These are phyloP conservation scores for Tyria jacobaeae DNA, from an alignment of 2,888 invertebrate species.

Conservation along the genomic window DNA sequence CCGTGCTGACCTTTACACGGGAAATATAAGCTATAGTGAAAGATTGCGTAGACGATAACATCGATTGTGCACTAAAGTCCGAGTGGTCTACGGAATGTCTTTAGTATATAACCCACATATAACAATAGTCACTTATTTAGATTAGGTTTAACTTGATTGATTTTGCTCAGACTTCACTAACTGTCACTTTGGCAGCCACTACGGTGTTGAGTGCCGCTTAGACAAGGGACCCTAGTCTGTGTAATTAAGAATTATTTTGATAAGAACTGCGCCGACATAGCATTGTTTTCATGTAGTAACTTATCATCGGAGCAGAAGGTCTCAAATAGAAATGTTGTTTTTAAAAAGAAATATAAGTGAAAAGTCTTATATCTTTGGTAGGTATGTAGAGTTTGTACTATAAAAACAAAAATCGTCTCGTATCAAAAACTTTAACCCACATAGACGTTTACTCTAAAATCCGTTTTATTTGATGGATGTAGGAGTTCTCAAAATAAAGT, in stretches of 20 bases:
- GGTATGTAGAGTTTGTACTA: too few species aligned
- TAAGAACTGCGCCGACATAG: not conserved
- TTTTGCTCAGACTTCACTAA: not conserved
- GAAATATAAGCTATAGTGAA: conserved; percentile 34
- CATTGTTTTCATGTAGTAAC: not conserved
- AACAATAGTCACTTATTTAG: not conserved
- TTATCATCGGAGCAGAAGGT: not conserved
- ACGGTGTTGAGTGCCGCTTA: not conserved
- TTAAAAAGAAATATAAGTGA: not conserved
- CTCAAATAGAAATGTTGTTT: not conserved
- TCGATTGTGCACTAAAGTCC: conserved; percentile 15
- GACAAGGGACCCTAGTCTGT: not conserved
- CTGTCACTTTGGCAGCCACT: not conserved
- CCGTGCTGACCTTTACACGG: conserved; percentile 44
- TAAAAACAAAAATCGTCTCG: too few species aligned
- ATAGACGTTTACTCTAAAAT: too few species aligned
- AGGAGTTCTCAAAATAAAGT: too few species aligned
- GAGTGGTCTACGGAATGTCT: not conserved
- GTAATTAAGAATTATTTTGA: not conserved
- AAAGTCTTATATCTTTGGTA: too few species aligned
- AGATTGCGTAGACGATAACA: conserved; percentile 35
- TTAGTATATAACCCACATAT: not conserved
- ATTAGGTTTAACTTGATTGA: not conserved
- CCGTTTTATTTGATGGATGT: too few species aligned
- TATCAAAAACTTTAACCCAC: too few species aligned